Evolutionary conservation across 2,888 invertebrate genomes (phyloP).

Genomic region (Carterocephalus palaemon): DNA sequence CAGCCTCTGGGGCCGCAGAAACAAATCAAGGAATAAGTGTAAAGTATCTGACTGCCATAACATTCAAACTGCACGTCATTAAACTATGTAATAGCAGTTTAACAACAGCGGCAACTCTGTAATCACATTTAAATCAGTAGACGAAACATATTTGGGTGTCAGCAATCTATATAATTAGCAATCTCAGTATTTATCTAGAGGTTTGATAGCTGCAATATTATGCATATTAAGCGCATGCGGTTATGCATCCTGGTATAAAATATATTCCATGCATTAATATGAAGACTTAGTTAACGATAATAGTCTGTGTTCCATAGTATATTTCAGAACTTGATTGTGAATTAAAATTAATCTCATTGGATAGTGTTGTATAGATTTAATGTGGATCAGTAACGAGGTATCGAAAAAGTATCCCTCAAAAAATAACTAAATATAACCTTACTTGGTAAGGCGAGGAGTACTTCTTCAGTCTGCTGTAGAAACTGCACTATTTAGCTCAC

Average conservation of each 20-base stretch:
- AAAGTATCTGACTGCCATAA: slow-evolving; percentile 33
- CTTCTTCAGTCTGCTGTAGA: too few relatives aligned
- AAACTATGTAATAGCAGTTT: slow-evolving; percentile 22
- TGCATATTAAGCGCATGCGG: slow-evolving; percentile 2
- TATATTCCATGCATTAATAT: slow-evolving; percentile 3
- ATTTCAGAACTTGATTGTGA: too few relatives aligned
- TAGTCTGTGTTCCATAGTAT: slow-evolving; percentile 8
- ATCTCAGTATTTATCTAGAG: slow-evolving; percentile 12
- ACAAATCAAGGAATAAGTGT: slow-evolving; percentile 47
- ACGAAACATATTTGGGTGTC: slow-evolving; percentile 19
- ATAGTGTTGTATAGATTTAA: slow-evolving; percentile 4
- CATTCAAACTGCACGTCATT: slow-evolving; percentile 40
- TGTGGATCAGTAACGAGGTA: too few relatives aligned
- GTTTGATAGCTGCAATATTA: slow-evolving; percentile 19
- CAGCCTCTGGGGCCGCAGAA: slow-evolving; percentile 37
- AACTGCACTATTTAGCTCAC: too few relatives aligned
- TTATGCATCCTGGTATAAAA: slow-evolving; percentile 6
- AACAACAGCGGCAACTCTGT: slow-evolving; percentile 27
- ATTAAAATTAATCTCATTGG: too few relatives aligned
- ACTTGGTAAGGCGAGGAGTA: too few relatives aligned
- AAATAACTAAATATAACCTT: too few relatives aligned
- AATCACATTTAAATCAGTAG: slow-evolving; percentile 26
- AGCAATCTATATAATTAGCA: slow-evolving; percentile 19
- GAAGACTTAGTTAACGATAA: slow-evolving; percentile 10
- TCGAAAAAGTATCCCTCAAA: too few relatives aligned